These are phyloP conservation scores for Silurus asotus DNA, from an alignment of 2,113 vertebrate species.

Conservation along the genomic window DNA sequence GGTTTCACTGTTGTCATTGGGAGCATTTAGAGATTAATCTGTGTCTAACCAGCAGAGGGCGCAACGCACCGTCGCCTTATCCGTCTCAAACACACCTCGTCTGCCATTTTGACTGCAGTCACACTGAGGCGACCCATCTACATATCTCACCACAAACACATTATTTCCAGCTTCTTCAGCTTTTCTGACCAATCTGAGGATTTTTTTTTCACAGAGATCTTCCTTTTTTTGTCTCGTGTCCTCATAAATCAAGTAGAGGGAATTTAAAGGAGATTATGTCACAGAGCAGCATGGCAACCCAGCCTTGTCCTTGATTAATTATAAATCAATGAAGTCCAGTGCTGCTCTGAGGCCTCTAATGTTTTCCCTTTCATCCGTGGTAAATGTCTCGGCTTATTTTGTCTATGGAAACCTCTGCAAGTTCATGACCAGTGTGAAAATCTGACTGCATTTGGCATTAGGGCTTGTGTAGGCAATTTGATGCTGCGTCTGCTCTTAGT, in stretches of 20 bases:
- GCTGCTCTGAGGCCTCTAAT: conserved; percentile 51
- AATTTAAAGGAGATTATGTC: conserved; percentile 46
- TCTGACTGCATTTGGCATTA: conserved; percentile 12
- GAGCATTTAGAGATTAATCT: background rate
- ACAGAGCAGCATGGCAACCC: conserved; percentile 38
- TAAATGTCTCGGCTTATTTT: conserved; percentile 48
- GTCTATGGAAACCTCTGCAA: background rate
- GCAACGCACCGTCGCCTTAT: conserved; percentile 45
- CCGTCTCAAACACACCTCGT: conserved; percentile 7
- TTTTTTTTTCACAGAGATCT: background rate
- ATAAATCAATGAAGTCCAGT: conserved; percentile 58
- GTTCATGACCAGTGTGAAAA: background rate
- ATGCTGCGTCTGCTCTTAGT: conserved; percentile 35
- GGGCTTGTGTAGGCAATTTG: conserved; percentile 20
- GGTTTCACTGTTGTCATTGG: background rate
- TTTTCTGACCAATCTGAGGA: background rate
- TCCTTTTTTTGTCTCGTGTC: conserved; percentile 20
- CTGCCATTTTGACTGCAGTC: conserved; percentile 48
- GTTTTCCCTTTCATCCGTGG: conserved; percentile 56
- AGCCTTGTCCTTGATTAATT: conserved; percentile 56
- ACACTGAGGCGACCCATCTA: conserved; percentile 58
- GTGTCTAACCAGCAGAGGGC: conserved; percentile 64
- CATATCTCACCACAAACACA: conserved; percentile 36
- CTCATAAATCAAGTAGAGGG: conserved; percentile 16
- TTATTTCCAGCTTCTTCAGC: background rate